Evolutionary conservation across 2,113 vertebrate species (phyloP).

Genomic region (Porphyrio hochstetteri): DNA sequence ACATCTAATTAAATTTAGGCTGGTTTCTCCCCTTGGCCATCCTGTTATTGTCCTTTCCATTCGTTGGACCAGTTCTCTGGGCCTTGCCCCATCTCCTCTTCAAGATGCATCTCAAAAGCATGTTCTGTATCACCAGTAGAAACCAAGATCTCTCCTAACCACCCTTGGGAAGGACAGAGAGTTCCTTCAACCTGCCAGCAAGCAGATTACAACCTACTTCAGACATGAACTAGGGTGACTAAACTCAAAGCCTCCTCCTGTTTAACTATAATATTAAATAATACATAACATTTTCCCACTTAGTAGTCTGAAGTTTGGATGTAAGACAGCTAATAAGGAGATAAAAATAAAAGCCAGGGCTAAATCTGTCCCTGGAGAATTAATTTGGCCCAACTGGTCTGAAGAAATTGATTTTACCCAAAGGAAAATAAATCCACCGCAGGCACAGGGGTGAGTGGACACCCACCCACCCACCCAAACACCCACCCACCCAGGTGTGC

Average conservation of each 20-base stretch:
- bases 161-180: conserved; percentile 18
- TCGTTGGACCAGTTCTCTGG: neutral
- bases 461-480: neutral
- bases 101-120: neutral
- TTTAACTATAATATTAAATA: conserved; percentile 61
- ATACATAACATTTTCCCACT: conserved; percentile 34
- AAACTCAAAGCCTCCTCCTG: conserved; percentile 53
- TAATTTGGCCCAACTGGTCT: neutral
- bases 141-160: conserved; percentile 29
- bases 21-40: neutral
- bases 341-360: neutral
- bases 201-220: conserved; percentile 33
- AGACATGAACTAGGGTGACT: conserved; percentile 37
- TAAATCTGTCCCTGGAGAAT: neutral
- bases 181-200: conserved; percentile 31
- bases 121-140: neutral
- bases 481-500: neutral
- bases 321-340: conserved; percentile 46
- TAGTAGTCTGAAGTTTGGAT: conserved; percentile 29
- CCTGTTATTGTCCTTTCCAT: neutral
- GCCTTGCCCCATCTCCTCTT: neutral
- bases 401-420: neutral
- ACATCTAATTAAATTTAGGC: neutral
- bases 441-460: neutral
- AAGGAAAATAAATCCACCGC: conserved; percentile 2